Percentiles rank a stretch among this genome's conserved stretches.
Conservation (phyloP, 2,113 vertebrate species). For the Plectropomus leopardus region DNA sequence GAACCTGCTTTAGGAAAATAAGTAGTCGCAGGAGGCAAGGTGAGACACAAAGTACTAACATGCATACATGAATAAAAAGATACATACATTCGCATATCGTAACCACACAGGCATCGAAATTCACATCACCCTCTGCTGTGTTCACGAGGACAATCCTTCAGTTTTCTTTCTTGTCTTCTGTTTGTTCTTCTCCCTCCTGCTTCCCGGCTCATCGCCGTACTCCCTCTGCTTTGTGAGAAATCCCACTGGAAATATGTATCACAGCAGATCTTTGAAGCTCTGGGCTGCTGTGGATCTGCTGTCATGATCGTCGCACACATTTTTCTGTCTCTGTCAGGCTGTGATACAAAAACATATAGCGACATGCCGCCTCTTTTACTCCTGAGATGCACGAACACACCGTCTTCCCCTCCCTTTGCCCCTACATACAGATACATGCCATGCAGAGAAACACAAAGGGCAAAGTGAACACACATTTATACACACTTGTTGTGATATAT, state of each 20-base stretch:
- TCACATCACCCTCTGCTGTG: neutral
- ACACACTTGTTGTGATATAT: neutral
- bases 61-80: neutral
- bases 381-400: neutral
- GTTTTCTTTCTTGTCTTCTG: neutral
- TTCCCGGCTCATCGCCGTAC: neutral
- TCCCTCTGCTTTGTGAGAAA: slow-evolving; percentile 43
- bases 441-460: neutral
- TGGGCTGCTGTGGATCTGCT: slow-evolving; percentile 23
- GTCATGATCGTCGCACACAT: slow-evolving; percentile 11
- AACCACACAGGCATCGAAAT: neutral
- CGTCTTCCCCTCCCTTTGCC: neutral
- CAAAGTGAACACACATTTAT: neutral
- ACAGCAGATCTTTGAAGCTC: slow-evolving; percentile 50
- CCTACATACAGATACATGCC: neutral
- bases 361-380: neutral
- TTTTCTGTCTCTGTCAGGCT: slow-evolving; percentile 26
- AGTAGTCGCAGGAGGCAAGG: slow-evolving; percentile 97
- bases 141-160: neutral
- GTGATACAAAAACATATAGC: slow-evolving; percentile 18
- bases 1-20: slow-evolving; percentile 99
- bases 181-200: slow-evolving; percentile 20
- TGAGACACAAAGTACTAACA: slow-evolving; percentile 64
- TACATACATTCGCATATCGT: neutral
- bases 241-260: slow-evolving; percentile 27